phyloP scores from a whole-genome alignment of 2,113 vertebrate species.

The Chitala chitala region DNA sequence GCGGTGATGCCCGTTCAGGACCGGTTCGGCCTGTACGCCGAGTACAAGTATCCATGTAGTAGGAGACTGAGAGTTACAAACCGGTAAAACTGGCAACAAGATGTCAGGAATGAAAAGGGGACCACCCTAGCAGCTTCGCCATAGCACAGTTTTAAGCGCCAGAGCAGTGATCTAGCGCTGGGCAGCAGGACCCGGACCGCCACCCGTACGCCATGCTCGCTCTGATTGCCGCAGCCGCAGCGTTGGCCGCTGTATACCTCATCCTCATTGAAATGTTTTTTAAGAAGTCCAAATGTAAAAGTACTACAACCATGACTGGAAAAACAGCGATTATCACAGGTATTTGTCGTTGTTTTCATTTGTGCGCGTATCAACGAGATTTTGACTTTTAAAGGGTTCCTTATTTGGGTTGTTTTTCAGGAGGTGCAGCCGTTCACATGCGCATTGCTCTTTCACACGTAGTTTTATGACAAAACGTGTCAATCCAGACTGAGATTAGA shows the following conservation, averaged over 20 bases:
- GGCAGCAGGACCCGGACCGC: background rate
- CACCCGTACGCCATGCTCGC: background rate
- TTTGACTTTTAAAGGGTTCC: too few relatives aligned
- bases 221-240: background rate
- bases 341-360: background rate
- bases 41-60: background rate
- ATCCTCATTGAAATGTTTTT: background rate
- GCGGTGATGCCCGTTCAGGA: background rate
- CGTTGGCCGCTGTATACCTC: background rate
- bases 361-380: too few relatives aligned
- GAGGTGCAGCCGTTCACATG: too few relatives aligned
- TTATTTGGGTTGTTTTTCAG: too few relatives aligned
- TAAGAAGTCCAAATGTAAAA: background rate
- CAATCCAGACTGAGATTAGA: too few relatives aligned
- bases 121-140: background rate
- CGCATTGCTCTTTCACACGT: too few relatives aligned
- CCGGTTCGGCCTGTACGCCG: slow-evolving; percentile 8
- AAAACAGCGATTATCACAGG: slow-evolving; percentile 21
- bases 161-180: background rate
- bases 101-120: background rate
- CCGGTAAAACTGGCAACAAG: slow-evolving; percentile 3
- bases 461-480: too few relatives aligned
- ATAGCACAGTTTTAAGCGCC: background rate
- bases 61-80: background rate
- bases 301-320: background rate